Evolutionary conservation across 2,797 vertebrate genomes (phyloP), one percentile per base, ranked within the genome.

Genomic region (Cyclura pinguis): DNA sequence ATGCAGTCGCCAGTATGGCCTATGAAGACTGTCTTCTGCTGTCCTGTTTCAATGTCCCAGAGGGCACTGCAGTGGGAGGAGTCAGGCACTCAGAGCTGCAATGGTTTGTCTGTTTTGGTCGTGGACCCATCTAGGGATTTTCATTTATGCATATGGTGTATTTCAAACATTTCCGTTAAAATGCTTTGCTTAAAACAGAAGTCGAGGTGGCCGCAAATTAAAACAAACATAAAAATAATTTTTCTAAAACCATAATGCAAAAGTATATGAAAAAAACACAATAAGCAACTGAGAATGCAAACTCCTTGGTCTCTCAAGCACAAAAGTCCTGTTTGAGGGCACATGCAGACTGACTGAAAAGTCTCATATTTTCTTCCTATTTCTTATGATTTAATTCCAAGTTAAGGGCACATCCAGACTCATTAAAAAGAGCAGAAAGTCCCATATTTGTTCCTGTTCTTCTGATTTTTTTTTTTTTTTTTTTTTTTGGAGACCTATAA

Each of bases 21-120:
- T 10, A 97, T 84, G 83, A 98, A 99, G 82, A 98, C 93, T 0
- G 98, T 98, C 97, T 99, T 99, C 96, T 98, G 98, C 92, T 98
- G 98, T 59, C 99, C 99, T 0, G 99, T 99, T 97, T 99, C 99
- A 7, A 99, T 99, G 96, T 99, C 99, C 99, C 99, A 99, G 88
- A 99, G 97, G 0, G 98, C 98, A 0, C 99, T 99, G 94, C 0
- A 18, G 3, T 57, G 91, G 81, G 50, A 84, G n/a, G 69, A 78
- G 67, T 82, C 73, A 88, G 74, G 8, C 27, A 57, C 20, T 73
- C n/a, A 62, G 24, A 69, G 18, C 47, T 13, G 18, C 32, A 72
- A n/a, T 10, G 77, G n/a, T 35, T 35, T 18, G 6, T 9, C 62
- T 81, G 27, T 20, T 57, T 42, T 20, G 22, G 32, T 27, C 29